Base-by-base conservation (phyloP, 2,888 invertebrate species). In the Trachelus tabidus region DNA sequence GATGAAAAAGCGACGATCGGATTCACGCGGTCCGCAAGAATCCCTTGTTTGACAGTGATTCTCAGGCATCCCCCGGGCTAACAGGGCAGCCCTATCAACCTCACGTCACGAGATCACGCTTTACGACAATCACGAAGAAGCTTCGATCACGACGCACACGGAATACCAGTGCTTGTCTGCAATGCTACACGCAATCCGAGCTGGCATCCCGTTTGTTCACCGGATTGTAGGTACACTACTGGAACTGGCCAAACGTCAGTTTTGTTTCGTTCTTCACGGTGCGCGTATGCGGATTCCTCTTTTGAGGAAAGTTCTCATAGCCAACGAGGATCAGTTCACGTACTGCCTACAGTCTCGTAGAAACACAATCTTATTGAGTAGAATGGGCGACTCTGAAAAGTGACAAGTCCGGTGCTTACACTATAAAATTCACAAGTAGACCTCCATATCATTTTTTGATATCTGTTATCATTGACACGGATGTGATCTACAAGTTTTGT, bases 141-240 rank as follows among this genome's bases (percentile, higher is more conserved):
- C 81, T 82, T 81, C 82, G 84, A 83, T 83, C 81, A 83, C 83
- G 82, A 83, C 80, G 81, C 81, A 83, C 83, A 80, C 81, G 82
- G 80, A 81, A 81, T 79, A 75, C 79, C 81, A 76, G 74, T 68
- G 80, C 79, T 73, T 33, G 75, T 73, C 81, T 82, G 81, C 82
- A 82, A 81, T 83, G 76, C 81, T 83, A 82, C 84, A 85, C 85
- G 85, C 85, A 84, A 85, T 85, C 84, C 83, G 76, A 81, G 79
- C 79, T 77, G 83, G 80, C 82, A 82, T 79, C 81, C 79, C 75
- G 78, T 76, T 76, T 77, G 81, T 81, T 80, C 81, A 80, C 82
- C 79, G 79, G 79, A 83, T 83, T 82, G 81, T 81, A 78, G 82
- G 77, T 76, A 79, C 73, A 81, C 81, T 76, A 80, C 79, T 82